These are phyloP conservation scores for Metopia argyrocephala DNA, from an alignment of 2,888 invertebrate genomes.

Conservation along the genomic window DNA sequence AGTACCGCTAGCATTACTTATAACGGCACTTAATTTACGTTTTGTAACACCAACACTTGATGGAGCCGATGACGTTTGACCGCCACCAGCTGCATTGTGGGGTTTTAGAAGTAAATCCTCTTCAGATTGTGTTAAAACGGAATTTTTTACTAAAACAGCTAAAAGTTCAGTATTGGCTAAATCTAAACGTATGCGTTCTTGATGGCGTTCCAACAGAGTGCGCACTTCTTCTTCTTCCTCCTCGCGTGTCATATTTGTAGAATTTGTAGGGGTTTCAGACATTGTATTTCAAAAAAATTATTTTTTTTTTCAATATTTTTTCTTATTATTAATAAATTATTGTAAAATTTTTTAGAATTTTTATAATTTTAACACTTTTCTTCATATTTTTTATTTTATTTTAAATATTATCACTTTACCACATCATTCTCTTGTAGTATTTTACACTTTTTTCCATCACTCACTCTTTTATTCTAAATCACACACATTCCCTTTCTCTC, in stretches of 20 bases:
- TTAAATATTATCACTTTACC: conserved; percentile 9
- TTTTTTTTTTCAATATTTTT: conserved; percentile 7
- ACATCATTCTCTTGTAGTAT: neutral
- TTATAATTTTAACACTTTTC: conserved; percentile 19
- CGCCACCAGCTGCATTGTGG: conserved; percentile 65
- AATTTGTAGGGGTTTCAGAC: conserved; percentile 55
- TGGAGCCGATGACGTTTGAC: conserved; percentile 68
- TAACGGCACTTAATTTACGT: conserved; percentile 74
- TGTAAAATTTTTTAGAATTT: conserved; percentile 1
- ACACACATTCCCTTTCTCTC: neutral
- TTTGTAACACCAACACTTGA: conserved; percentile 72
- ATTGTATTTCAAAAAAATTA: conserved; percentile 18
- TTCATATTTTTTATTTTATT: neutral
- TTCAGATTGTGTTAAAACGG: conserved; percentile 82
- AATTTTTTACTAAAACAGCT: conserved; percentile 83
- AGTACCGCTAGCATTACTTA: conserved; percentile 70
- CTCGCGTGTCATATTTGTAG: conserved; percentile 74
- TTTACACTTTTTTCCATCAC: neutral
- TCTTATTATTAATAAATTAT: neutral
- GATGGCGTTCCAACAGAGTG: conserved; percentile 82
- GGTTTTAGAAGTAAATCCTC: conserved; percentile 79
- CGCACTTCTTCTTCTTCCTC: conserved; percentile 80
- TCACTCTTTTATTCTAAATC: neutral
- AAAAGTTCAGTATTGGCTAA: conserved; percentile 82
- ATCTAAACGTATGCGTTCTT: conserved; percentile 82